These are phyloP conservation scores for Heterodera schachtii DNA, from an alignment of 1,140 invertebrate species.

Conservation along the genomic window DNA sequence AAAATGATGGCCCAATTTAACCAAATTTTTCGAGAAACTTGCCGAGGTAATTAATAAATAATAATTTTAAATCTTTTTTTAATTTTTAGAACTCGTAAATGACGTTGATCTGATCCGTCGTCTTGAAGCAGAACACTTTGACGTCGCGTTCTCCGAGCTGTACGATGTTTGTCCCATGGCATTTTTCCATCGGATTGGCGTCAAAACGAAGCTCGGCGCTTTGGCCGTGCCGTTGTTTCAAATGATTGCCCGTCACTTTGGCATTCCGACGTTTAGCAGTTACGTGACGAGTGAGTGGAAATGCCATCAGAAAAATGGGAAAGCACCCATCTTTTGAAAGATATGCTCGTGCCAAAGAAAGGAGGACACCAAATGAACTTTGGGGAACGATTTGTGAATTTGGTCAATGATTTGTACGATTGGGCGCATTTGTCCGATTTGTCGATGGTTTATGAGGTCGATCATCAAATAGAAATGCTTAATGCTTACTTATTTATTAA, in stretches of 20 bases:
- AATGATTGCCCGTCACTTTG: not conserved
- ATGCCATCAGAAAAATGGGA: not conserved
- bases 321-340: not conserved
- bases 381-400: conserved; percentile 4
- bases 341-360: not conserved
- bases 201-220: conserved; percentile 21
- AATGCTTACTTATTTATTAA: too few relatives aligned
- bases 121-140: conserved; percentile 29
- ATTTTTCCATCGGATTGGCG: conserved; percentile 32
- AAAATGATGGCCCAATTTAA: not conserved
- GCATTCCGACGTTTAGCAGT: conserved; percentile 21
- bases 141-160: conserved; percentile 34
- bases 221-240: conserved; percentile 19
- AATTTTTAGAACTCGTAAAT: conserved; percentile 7
- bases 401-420: not conserved
- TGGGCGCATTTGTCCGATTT: not conserved
- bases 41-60: not conserved
- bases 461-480: too few relatives aligned
- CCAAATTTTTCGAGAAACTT: not conserved
- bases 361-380: not conserved
- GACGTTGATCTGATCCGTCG: not conserved
- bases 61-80: not conserved
- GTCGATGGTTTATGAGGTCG: not conserved
- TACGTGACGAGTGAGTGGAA: conserved; percentile 22
- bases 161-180: conserved; percentile 29